Percentiles rank a stretch among this genome's conserved stretches.
Conservation (phyloP, 2,888 invertebrate species). For the Cephus runcator region DNA sequence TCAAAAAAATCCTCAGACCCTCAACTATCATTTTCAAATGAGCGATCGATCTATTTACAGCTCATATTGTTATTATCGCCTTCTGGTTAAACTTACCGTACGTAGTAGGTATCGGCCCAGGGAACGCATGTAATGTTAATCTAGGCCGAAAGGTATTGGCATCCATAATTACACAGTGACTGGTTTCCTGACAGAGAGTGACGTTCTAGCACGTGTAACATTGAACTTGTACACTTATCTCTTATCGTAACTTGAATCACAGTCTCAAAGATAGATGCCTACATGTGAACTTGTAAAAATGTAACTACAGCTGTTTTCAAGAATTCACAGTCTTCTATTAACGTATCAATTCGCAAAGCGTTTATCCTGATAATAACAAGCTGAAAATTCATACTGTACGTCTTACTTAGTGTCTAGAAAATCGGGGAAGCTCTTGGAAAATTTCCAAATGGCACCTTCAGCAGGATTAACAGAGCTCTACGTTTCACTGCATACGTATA, state of each 20-base stretch:
- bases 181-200: not conserved
- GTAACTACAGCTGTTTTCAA: not conserved
- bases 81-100: not conserved
- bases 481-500: not conserved
- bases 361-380: not conserved
- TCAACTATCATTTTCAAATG: not conserved
- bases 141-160: constrained; percentile 16
- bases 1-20: not conserved
- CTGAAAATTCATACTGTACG: not conserved
- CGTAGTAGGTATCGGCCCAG: not conserved
- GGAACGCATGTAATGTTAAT: constrained; percentile 25
- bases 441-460: not conserved
- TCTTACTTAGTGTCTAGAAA: not conserved
- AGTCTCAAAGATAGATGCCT: not conserved
- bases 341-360: not conserved
- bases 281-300: not conserved
- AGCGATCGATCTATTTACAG: not conserved
- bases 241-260: not conserved
- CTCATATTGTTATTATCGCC: not conserved
- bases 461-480: not conserved
- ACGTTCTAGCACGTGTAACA: not conserved
- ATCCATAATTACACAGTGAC: constrained; percentile 17
- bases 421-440: not conserved
- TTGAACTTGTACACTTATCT: not conserved
- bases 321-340: not conserved